Evolutionary conservation across 2,113 vertebrate genomes (phyloP), one percentile per base, ranked within the genome.

Genomic region (Pogonocichla stellata): DNA sequence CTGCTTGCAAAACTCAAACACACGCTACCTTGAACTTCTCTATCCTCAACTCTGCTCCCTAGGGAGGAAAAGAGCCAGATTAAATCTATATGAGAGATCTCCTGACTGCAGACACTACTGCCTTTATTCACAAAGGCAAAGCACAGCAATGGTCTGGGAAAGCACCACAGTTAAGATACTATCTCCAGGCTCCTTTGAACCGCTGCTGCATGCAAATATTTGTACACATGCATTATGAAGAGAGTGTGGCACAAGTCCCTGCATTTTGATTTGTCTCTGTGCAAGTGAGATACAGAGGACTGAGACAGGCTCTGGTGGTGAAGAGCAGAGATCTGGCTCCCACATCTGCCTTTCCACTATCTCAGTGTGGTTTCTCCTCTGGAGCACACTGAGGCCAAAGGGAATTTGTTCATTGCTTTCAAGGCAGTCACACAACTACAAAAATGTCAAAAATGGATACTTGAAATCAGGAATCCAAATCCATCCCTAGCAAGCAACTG

Each of bases 141-240:
- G 74, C 48, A 26, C 71, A 72, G 95, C 81, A 81, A 80, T 85
- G 73, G 93, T 91, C 94, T 86, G 92, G 95, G 93, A 97, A 97
- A 97, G 92, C 92, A 96, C 92, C 86, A 88, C 90, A 53, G 92
- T 94, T 96, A 92, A 97, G 95, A 96, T 94, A 45, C 53, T 42
- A 94, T 96, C 90, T 95, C 65, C 80, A 79, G 86, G 93, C 90
- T 95, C 90, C 93, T 96, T 96, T 97, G 94, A 97, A 96, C 82
- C 48, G 15, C 83, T 86, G 86, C 90, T 93, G 94, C 95, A 96
- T 92, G 93, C 92, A 96, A 96, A 96, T 96, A 88, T 96, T 97
- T 96, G 93, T 92, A 96, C 65, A 92, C 81, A 94, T 48, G 90
- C 72, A 74, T 92, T 92, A 95, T 53, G 90, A 93, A 94, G 82